Percentiles rank a stretch among this genome's conserved stretches.
These are phyloP conservation scores for Sepiola atlantica DNA, from an alignment of 2,888 invertebrate species.

Conservation along the genomic window DNA sequence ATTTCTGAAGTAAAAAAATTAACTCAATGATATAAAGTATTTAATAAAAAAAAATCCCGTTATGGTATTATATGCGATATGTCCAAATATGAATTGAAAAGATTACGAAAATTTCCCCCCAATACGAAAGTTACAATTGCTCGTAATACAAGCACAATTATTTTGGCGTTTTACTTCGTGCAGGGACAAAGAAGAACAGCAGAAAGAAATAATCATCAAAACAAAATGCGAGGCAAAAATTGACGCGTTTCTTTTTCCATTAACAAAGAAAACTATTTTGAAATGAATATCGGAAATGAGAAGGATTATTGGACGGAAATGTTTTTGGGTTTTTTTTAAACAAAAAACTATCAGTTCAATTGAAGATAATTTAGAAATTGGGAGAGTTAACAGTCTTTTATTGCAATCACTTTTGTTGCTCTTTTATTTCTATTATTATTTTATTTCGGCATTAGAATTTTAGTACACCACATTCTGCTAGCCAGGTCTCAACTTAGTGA, in stretches of 20 bases:
- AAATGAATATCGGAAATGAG: not conserved
- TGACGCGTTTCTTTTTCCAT: not conserved
- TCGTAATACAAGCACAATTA: not conserved
- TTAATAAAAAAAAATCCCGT: not conserved
- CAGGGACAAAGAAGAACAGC: not conserved
- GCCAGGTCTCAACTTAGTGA: too few relatives aligned
- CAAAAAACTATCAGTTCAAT: too few relatives aligned
- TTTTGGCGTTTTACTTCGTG: not conserved
- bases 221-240: not conserved
- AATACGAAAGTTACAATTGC: constrained; percentile 9
- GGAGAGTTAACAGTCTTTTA: too few relatives aligned
- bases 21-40: constrained; percentile 32
- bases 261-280: not conserved
- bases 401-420: too few relatives aligned
- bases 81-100: constrained; percentile 19
- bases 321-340: too few relatives aligned
- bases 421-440: too few relatives aligned
- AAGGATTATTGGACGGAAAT: not conserved
- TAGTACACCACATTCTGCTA: too few relatives aligned
- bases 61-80: not conserved
- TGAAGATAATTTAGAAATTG: too few relatives aligned
- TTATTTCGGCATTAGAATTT: too few relatives aligned
- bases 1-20: not conserved
- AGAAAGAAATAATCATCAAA: not conserved
- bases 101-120: not conserved